A percentile compares a stretch with the other conserved stretches of the same genome.
These are phyloP conservation scores for Ganaspis brasiliensis DNA, from an alignment of 2,888 invertebrate species.

Conservation along the genomic window DNA sequence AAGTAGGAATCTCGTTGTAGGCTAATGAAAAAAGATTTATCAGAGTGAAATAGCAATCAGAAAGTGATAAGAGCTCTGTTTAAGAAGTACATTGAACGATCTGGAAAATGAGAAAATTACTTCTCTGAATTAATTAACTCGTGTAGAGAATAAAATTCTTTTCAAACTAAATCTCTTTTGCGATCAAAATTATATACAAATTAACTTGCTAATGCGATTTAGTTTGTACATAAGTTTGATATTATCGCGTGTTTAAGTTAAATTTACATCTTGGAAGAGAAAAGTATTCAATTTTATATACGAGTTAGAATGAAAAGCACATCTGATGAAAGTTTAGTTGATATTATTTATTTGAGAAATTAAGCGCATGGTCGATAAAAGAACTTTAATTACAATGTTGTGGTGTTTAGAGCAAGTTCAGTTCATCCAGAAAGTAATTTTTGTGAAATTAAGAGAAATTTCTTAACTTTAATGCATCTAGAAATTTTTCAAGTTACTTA, in stretches of 20 bases:
- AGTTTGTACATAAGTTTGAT: slow-evolving; percentile 13
- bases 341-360: slow-evolving; percentile 13
- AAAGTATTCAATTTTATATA: background rate
- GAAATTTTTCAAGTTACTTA: background rate
- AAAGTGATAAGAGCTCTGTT: slow-evolving; percentile 7
- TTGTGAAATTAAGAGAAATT: background rate
- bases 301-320: background rate
- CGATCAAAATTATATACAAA: too few relatives aligned
- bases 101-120: slow-evolving; percentile 26
- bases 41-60: background rate
- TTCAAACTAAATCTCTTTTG: too few relatives aligned
- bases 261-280: background rate
- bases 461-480: background rate
- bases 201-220: background rate
- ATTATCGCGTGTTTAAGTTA: slow-evolving; percentile 7
- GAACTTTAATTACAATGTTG: background rate
- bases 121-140: background rate
- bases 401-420: background rate
- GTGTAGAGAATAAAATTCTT: background rate
- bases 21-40: slow-evolving; percentile 27
- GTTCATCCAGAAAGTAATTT: background rate
- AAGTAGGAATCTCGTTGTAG: slow-evolving; percentile 18
- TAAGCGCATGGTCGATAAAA: slow-evolving; percentile 17
- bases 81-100: background rate
- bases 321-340: slow-evolving; percentile 17